Base-by-base conservation (phyloP, 2,888 invertebrate species). In the Girardia tigrina region DNA sequence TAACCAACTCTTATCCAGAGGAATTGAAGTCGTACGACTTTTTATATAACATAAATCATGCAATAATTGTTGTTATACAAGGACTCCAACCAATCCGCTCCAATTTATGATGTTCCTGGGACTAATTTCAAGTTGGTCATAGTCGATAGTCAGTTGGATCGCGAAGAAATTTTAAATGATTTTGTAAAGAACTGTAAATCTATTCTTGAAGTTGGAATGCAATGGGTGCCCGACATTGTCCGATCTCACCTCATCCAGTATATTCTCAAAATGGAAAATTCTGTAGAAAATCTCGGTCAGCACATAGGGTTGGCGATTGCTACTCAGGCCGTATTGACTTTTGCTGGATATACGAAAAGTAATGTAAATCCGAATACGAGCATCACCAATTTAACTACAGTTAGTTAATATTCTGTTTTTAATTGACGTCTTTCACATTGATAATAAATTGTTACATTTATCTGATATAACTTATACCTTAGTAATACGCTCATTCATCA, bases 171-270 rank as follows among this genome's bases (percentile, higher is more conserved):
- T 23, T 69, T 73, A 26, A 91, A 92, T 83, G 95, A 98, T 86
- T 99, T 95, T 84, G 90, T 94, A 0, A 90, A 90, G 75, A 89
- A 94, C 36, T 94, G 94, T 79, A 90, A 93, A 81, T 91, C 91
- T 2, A 94, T 98, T 79, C 89, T 99, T 0, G 91, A 92, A 81
- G 95, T 95, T 83, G 94, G 97, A 0, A 91, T 98, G 90, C 92
- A 91, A 81, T 98, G 95, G 95, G 95, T 97, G 0, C 95, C 98
- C 0, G 90, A 91, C 79, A 91, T 93, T 0, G 97, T 97, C 0
- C 87, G 92, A 28, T 94, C 95, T 0, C 94, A 97, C 85, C 87
- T 99, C 36, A 92, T 94, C 82, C 91, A 85, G 78, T 85, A 85
- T 78, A 81, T 85, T 36, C 79, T 83, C 29, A 79, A 80, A 73